Percentiles rank a stretch among this genome's conserved stretches.
phyloP scores from a whole-genome alignment of 2,888 invertebrate genomes.

The Athetis lepigone region DNA sequence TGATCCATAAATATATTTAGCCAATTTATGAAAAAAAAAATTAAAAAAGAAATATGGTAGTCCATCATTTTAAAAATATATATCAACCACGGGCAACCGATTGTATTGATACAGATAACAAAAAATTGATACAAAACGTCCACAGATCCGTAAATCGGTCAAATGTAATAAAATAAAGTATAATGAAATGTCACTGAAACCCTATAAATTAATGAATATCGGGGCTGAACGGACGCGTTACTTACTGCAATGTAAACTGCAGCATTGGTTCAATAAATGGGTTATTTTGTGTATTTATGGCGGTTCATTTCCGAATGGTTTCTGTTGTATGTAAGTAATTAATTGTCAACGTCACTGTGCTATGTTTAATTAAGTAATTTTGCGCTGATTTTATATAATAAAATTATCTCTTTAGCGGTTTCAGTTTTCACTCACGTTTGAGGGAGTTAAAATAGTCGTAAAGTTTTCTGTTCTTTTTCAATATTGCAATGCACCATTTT shows the following conservation, averaged over 20 bases:
- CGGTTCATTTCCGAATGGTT: neutral
- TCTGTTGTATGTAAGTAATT: neutral
- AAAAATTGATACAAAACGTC: conserved; percentile 20
- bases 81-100: no score
- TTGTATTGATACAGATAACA: no score
- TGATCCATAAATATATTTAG: no score
- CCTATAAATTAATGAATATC: conserved; percentile 66
- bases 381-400: neutral
- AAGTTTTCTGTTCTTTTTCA: no score
- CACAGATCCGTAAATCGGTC: conserved; percentile 39
- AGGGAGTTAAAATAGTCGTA: no score
- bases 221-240: conserved; percentile 20
- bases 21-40: no score
- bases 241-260: conserved; percentile 23
- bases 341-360: neutral
- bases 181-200: conserved; percentile 56
- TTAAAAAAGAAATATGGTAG: no score
- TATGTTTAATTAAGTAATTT: neutral
- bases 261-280: conserved; percentile 20
- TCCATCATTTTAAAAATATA: no score
- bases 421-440: no score
- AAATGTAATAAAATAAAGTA: conserved; percentile 14
- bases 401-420: no score
- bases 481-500: no score
- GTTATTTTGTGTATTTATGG: conserved; percentile 13